These are phyloP conservation scores for Cryptus viduatorius DNA, from an alignment of 2,888 invertebrate genomes.

Conservation along the genomic window DNA sequence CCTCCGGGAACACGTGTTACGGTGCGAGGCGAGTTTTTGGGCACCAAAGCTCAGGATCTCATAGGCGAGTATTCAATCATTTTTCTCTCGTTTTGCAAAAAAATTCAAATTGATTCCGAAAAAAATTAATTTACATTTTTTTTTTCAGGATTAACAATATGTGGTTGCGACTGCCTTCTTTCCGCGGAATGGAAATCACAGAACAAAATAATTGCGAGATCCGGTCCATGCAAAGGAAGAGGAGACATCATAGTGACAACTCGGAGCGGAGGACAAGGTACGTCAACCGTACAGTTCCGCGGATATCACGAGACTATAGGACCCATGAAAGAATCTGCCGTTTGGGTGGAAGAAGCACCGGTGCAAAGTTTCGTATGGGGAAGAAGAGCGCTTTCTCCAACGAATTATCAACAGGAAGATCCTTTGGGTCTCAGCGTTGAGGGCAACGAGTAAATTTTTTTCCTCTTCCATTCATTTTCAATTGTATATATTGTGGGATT, in stretches of 20 bases:
- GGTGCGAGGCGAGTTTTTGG: conserved; percentile 98
- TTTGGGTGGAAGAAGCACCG: conserved; percentile 99
- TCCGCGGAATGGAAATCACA: conserved; percentile 99
- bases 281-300: conserved; percentile 95
- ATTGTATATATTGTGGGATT: conserved; percentile 31
- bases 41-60: conserved; percentile 93
- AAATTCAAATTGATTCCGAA: not conserved
- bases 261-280: conserved; percentile 93
- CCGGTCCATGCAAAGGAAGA: conserved; percentile 95
- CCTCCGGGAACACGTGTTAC: conserved; percentile 98
- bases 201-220: conserved; percentile 98
- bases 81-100: not conserved
- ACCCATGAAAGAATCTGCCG: conserved; percentile 98
- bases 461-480: conserved; percentile 2
- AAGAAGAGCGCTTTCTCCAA: conserved; percentile 93
- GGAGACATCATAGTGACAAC: conserved; percentile 97
- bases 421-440: conserved; percentile 97
- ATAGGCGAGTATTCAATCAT: conserved; percentile 88
- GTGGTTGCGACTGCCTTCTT: conserved; percentile 97
- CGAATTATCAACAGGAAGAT: conserved; percentile 95
- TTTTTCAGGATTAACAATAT: conserved; percentile 94
- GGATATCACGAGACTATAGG: conserved; percentile 95
- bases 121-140: conserved; percentile 16
- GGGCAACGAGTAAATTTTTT: conserved; percentile 89
- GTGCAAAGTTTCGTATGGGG: conserved; percentile 93